phyloP scores from a whole-genome alignment of 1,140 invertebrate genomes.

The Plectrocnemia conspersa region DNA sequence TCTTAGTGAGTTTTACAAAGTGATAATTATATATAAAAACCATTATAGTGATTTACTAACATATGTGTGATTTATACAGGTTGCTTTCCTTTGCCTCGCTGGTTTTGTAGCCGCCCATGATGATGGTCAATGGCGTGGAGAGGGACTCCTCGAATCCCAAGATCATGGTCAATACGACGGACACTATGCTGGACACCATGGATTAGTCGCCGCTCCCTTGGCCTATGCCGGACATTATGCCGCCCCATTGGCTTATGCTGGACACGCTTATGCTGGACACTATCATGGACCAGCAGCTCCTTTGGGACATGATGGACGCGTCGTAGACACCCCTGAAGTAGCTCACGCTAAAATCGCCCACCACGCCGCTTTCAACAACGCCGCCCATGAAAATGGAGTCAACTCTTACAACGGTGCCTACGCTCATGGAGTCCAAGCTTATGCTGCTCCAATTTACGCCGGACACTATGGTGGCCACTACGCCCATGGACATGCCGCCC shows the following conservation, averaged over 20 bases:
- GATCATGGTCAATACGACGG: slow-evolving; percentile 7
- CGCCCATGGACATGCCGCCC: slow-evolving; percentile 5
- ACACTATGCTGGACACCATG: no score
- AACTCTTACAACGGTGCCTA: no score
- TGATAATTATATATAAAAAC: no score
- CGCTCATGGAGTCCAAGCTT: slow-evolving; percentile 7
- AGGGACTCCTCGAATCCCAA: slow-evolving; percentile 7
- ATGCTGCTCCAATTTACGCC: slow-evolving; percentile 32
- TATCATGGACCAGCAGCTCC: slow-evolving; percentile 48
- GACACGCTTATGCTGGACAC: slow-evolving; percentile 45
- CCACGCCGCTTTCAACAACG: slow-evolving; percentile 42
- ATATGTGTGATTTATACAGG: not conserved
- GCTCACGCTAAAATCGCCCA: slow-evolving; percentile 37
- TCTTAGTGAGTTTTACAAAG: slow-evolving; percentile 12
- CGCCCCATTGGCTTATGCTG: slow-evolving; percentile 38
- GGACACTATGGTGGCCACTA: slow-evolving; percentile 18
- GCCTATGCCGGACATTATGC: no score
- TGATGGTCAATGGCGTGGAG: slow-evolving; percentile 4
- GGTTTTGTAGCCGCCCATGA: not conserved
- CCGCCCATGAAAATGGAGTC: slow-evolving; percentile 42
- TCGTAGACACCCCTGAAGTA: slow-evolving; percentile 39
- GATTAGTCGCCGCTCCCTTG: no score
- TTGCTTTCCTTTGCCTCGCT: no score
- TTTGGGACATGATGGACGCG: slow-evolving; percentile 44
- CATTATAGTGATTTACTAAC: not conserved